These are phyloP conservation scores for Xylophagus ater DNA, from an alignment of 2,888 invertebrate genomes.

Conservation along the genomic window DNA sequence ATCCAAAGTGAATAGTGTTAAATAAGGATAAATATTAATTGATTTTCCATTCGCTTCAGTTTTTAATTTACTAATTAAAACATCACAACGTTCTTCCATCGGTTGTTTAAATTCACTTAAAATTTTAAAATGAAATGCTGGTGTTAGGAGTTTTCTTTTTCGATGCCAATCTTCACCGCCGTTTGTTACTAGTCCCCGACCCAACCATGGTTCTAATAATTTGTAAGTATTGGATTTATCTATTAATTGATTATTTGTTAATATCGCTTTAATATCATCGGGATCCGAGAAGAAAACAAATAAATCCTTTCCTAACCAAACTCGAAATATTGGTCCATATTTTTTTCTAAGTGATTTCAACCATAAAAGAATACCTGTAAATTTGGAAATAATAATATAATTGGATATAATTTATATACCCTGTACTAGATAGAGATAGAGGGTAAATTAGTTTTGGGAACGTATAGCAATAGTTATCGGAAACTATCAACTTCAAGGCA, in stretches of 20 bases:
- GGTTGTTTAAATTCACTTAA: conserved; percentile 60
- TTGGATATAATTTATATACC: too few relatives aligned
- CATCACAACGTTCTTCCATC: conserved; percentile 53
- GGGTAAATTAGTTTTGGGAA: background rate
- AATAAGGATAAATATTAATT: conserved; percentile 50
- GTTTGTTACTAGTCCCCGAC: conserved; percentile 32
- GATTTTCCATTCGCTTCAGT: conserved; percentile 37
- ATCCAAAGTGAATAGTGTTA: conserved; percentile 37
- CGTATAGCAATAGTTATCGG: background rate
- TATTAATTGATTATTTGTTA: conserved; percentile 28
- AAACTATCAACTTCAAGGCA: background rate
- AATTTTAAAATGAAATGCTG: conserved; percentile 71
- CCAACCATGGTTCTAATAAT: conserved; percentile 30
- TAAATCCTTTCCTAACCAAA: conserved; percentile 35
- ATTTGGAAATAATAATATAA: too few relatives aligned
- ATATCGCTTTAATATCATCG: conserved; percentile 28
- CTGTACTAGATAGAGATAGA: too few relatives aligned
- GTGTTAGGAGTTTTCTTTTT: conserved; percentile 62
- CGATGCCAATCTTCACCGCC: conserved; percentile 49
- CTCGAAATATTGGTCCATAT: conserved; percentile 31
- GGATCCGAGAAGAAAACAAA: conserved; percentile 30
- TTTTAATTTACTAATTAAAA: conserved; percentile 40
- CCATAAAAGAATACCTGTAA: conserved; percentile 30
- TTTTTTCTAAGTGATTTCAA: conserved; percentile 24
- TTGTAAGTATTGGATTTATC: conserved; percentile 30